phyloP scores from a whole-genome alignment of 2,797 vertebrate species.

The Hipposideros larvatus region DNA sequence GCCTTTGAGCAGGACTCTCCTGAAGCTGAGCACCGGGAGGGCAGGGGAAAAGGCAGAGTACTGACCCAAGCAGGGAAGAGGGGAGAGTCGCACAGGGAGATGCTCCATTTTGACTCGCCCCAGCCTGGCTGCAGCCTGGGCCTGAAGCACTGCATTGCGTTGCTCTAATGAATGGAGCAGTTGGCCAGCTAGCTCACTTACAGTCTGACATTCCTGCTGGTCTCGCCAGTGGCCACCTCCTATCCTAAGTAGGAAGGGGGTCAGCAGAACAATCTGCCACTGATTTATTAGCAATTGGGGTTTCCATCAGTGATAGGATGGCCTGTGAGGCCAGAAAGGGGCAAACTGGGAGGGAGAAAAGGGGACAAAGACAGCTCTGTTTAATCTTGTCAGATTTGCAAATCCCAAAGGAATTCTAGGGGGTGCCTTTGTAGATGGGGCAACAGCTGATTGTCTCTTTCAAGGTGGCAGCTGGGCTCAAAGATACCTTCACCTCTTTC shows the following conservation, averaged over 20 bases:
- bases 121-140: conserved; percentile 48
- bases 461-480: background rate
- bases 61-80: background rate
- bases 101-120: background rate
- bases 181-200: conserved; percentile 85
- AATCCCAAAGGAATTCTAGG: background rate
- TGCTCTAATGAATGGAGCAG: conserved; percentile 84
- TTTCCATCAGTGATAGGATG: background rate
- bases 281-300: conserved; percentile 46
- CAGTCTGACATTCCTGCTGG: conserved; percentile 78
- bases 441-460: background rate
- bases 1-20: background rate
- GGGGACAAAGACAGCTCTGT: background rate
- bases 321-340: background rate
- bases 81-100: background rate
- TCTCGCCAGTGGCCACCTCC: conserved; percentile 70
- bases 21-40: background rate
- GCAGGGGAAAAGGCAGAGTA: background rate
- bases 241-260: conserved; percentile 74
- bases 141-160: conserved; percentile 76
- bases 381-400: background rate
- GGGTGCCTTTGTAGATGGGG: background rate
- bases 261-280: conserved; percentile 60
- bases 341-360: background rate
- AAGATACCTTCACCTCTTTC: background rate